Evolutionary conservation across 1,140 invertebrate genomes (phyloP).

Genomic region (Cotesia typhae): DNA sequence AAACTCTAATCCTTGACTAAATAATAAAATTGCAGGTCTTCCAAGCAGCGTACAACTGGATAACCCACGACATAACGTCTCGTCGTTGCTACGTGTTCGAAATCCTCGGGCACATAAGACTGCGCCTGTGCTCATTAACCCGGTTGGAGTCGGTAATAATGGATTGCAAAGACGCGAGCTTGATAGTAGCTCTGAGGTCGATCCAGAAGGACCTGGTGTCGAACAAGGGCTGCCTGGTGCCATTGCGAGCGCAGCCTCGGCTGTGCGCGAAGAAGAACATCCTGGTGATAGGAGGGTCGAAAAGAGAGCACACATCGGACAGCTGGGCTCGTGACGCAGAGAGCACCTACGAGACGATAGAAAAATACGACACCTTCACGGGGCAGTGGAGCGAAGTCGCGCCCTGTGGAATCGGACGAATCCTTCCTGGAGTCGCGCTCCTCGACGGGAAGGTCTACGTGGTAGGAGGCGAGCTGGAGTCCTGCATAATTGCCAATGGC

Average conservation of each 20-base stretch:
- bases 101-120: conserved; percentile 83
- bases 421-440: conserved; percentile 89
- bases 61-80: conserved; percentile 82
- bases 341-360: conserved; percentile 80
- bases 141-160: conserved; percentile 83
- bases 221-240: conserved; percentile 80
- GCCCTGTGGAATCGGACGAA: conserved; percentile 86
- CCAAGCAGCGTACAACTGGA: conserved; percentile 90
- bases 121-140: conserved; percentile 84
- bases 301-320: conserved; percentile 76
- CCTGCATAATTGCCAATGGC: conserved; percentile 89
- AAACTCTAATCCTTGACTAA: neutral
- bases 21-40: conserved; percentile 72
- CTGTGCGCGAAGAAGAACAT: conserved; percentile 87
- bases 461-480: conserved; percentile 90
- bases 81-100: conserved; percentile 87
- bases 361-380: conserved; percentile 82
- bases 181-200: conserved; percentile 82
- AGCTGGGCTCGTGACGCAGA: conserved; percentile 72
- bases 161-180: conserved; percentile 82
- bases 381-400: conserved; percentile 84
- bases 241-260: conserved; percentile 79
- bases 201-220: conserved; percentile 83
- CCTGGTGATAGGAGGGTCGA: conserved; percentile 90
- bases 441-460: conserved; percentile 90